phyloP scores from a whole-genome alignment of 1,140 invertebrate species.

The Melipona quadrifasciata region DNA sequence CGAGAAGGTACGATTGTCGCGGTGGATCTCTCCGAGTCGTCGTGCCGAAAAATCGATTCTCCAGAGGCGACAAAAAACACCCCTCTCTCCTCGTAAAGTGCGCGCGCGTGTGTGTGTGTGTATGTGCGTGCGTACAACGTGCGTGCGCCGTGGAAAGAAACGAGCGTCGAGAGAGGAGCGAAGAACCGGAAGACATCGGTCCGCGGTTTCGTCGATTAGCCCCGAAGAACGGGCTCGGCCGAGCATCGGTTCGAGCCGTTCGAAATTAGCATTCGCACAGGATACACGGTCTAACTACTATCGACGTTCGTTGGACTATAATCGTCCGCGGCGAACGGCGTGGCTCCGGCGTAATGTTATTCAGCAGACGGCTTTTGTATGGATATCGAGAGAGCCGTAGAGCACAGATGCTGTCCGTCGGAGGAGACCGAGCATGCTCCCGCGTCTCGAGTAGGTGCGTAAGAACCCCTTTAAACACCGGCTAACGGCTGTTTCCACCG shows the following conservation, averaged over 20 bases:
- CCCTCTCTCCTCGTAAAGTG: no score
- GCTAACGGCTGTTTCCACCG: slow-evolving; percentile 66
- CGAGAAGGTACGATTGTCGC: background rate
- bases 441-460: slow-evolving; percentile 63
- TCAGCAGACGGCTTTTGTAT: slow-evolving; percentile 81
- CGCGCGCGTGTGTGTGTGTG: background rate
- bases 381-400: slow-evolving; percentile 77
- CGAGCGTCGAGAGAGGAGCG: no score
- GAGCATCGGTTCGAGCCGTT: slow-evolving; percentile 22
- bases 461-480: slow-evolving; percentile 71
- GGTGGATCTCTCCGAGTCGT: background rate
- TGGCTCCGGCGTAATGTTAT: slow-evolving; percentile 82
- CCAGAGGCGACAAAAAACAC: background rate
- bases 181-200: slow-evolving; percentile 34
- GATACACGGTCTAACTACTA: slow-evolving; percentile 83
- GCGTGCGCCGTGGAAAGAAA: background rate
- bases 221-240: background rate
- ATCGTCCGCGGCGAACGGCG: slow-evolving; percentile 79
- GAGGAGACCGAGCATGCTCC: slow-evolving; percentile 44
- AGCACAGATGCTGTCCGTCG: slow-evolving; percentile 80
- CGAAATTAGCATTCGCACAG: slow-evolving; percentile 82
- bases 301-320: slow-evolving; percentile 80
- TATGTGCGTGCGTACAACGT: no score
- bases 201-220: slow-evolving; percentile 45
- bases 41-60: background rate